Conservation (phyloP, 1,140 invertebrate species). For the Paraescarpia echinospica region DNA sequence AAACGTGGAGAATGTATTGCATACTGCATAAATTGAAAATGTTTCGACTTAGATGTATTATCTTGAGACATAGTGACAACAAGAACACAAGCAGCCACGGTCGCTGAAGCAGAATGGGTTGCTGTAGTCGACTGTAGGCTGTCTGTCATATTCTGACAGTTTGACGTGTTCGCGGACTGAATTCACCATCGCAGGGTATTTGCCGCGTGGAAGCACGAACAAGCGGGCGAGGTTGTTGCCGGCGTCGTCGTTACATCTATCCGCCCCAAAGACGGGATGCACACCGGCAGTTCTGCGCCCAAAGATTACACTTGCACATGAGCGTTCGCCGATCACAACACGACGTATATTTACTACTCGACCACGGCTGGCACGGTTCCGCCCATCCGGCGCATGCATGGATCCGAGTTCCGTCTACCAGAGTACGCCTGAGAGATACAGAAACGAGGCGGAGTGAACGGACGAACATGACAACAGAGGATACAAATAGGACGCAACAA, state of each 20-base stretch:
- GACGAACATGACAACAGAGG: constrained; percentile 1
- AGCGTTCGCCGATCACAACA: not conserved
- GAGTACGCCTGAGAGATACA: constrained; percentile 1
- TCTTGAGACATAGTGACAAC: not conserved
- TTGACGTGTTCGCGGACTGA: not conserved
- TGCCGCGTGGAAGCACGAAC: not conserved
- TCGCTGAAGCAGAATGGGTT: not conserved
- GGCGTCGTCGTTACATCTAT: not conserved
- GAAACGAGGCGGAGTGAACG: not conserved
- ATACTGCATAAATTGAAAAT: not conserved
- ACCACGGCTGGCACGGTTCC: constrained; percentile 12
- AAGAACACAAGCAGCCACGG: not conserved
- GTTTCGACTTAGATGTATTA: not conserved
- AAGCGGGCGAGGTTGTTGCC: not conserved
- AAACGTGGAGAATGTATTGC: not conserved
- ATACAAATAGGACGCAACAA: not conserved
- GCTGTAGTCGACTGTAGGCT: not conserved
- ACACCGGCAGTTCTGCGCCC: constrained; percentile 19
- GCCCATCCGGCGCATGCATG: constrained; percentile 15
- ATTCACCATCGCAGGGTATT: not conserved
- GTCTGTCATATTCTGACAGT: not conserved
- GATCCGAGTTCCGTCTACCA: not conserved
- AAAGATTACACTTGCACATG: constrained; percentile 22
- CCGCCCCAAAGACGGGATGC: constrained; percentile 1
- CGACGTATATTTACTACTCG: not conserved